Evolutionary conservation across 2,113 vertebrate genomes (phyloP).

Genomic region (Sinocyclocheilus maitianheensis): DNA sequence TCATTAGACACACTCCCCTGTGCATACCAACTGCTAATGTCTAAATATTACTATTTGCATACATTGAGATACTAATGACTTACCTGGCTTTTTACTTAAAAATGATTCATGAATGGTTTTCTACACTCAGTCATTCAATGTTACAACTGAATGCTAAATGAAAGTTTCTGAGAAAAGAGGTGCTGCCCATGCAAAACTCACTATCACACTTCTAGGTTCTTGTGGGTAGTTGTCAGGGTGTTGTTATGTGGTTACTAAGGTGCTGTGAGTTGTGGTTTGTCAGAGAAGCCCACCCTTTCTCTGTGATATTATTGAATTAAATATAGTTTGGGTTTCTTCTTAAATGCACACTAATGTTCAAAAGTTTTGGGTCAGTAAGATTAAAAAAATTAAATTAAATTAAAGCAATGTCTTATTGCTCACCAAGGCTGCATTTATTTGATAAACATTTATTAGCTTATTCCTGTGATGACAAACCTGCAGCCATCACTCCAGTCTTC

Average conservation of each 20-base stretch:
- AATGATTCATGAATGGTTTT: background rate
- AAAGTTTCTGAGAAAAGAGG: background rate
- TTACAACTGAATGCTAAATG: background rate
- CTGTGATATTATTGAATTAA: background rate
- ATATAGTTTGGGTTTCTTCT: background rate
- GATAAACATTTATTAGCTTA: too few relatives aligned
- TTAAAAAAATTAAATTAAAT: too few relatives aligned
- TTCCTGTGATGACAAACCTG: too few relatives aligned
- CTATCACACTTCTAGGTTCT: background rate
- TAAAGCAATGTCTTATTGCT: too few relatives aligned
- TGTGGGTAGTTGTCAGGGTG: background rate
- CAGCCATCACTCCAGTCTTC: background rate
- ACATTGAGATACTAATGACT: background rate
- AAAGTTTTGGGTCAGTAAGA: too few relatives aligned
- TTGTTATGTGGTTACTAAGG: background rate
- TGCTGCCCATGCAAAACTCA: background rate
- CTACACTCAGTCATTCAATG: background rate
- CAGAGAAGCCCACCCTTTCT: background rate
- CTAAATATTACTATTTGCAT: slow-evolving; percentile 22
- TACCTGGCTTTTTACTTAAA: slow-evolving; percentile 1
- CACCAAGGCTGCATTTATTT: too few relatives aligned
- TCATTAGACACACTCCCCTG: slow-evolving; percentile 27
- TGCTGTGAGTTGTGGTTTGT: background rate
- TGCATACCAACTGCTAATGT: slow-evolving; percentile 5
- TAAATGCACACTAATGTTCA: too few relatives aligned